These are phyloP conservation scores for Nasonovia ribisnigri DNA, from an alignment of 2,888 invertebrate genomes.

Conservation along the genomic window DNA sequence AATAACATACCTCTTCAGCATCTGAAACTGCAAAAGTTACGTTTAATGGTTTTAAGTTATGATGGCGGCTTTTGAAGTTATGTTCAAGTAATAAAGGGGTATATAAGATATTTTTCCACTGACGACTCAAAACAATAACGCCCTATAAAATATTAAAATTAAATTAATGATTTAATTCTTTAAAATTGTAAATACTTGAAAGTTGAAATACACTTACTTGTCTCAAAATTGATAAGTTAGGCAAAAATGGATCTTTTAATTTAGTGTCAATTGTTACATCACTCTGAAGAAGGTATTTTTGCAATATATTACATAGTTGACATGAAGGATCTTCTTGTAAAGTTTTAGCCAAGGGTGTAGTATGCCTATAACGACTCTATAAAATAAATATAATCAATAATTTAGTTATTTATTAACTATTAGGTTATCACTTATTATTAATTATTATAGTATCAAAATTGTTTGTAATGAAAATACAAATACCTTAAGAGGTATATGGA, in stretches of 20 bases:
- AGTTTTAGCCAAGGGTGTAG: slow-evolving; percentile 89
- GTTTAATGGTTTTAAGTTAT: slow-evolving; percentile 80
- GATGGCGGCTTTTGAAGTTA: slow-evolving; percentile 86
- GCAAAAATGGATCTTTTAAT: slow-evolving; percentile 85
- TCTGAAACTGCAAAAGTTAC: slow-evolving; percentile 90
- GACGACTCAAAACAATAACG: slow-evolving; percentile 93
- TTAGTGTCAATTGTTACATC: slow-evolving; percentile 87
- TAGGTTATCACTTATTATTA: not conserved
- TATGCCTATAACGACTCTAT: slow-evolving; percentile 90
- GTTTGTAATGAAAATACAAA: slow-evolving; percentile 39
- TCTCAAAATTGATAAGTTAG: slow-evolving; percentile 87
- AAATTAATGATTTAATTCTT: slow-evolving; percentile 32
- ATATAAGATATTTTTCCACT: slow-evolving; percentile 96
- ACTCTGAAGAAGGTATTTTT: slow-evolving; percentile 84
- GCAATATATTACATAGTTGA: slow-evolving; percentile 89
- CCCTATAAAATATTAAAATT: slow-evolving; percentile 75
- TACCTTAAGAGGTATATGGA: slow-evolving; percentile 85
- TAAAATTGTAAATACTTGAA: not conserved
- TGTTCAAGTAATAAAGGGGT: slow-evolving; percentile 91
- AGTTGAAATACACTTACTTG: slow-evolving; percentile 75
- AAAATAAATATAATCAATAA: slow-evolving; percentile 52
- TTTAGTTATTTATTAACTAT: not conserved
- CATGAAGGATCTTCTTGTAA: slow-evolving; percentile 96
- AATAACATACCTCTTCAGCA: slow-evolving; percentile 79
- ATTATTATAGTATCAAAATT: not conserved